Evolutionary conservation across 2,113 vertebrate species (phyloP).

Genomic region (Brachypodius melanocephalos): DNA sequence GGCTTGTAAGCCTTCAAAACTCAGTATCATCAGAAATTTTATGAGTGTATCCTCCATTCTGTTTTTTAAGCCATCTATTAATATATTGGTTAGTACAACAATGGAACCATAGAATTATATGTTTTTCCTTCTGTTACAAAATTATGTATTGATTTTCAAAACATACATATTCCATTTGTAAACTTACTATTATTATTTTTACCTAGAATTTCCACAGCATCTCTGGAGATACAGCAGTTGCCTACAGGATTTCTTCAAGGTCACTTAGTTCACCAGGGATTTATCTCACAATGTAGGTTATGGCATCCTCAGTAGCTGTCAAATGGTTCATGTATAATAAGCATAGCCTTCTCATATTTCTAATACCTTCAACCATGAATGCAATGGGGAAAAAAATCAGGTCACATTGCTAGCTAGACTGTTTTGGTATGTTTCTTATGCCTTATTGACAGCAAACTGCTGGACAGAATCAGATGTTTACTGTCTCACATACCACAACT

Average conservation of each 20-base stretch:
- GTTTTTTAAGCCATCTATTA: background rate
- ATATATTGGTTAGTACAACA: background rate
- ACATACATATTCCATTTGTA: background rate
- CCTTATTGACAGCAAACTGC: background rate
- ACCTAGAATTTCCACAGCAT: slow-evolving; percentile 45
- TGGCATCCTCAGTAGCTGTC: slow-evolving; percentile 5
- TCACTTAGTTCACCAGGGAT: background rate
- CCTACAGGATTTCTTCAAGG: slow-evolving; percentile 47
- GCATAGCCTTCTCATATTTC: slow-evolving; percentile 11
- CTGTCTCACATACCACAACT: background rate
- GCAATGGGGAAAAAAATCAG: background rate
- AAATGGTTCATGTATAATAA: slow-evolving; percentile 28
- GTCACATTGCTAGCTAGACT: background rate
- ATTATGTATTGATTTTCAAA: background rate
- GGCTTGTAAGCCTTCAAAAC: background rate
- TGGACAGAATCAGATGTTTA: background rate
- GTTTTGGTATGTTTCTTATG: background rate
- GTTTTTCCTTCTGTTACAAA: background rate
- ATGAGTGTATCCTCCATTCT: background rate
- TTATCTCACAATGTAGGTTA: slow-evolving; percentile 18
- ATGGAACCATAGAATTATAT: background rate
- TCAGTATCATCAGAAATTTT: background rate
- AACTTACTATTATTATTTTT: background rate
- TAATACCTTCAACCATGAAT: slow-evolving; percentile 13
- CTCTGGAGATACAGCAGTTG: slow-evolving; percentile 21